These are phyloP conservation scores for Diarsia brunnea DNA, from an alignment of 2,888 invertebrate species.

Conservation along the genomic window DNA sequence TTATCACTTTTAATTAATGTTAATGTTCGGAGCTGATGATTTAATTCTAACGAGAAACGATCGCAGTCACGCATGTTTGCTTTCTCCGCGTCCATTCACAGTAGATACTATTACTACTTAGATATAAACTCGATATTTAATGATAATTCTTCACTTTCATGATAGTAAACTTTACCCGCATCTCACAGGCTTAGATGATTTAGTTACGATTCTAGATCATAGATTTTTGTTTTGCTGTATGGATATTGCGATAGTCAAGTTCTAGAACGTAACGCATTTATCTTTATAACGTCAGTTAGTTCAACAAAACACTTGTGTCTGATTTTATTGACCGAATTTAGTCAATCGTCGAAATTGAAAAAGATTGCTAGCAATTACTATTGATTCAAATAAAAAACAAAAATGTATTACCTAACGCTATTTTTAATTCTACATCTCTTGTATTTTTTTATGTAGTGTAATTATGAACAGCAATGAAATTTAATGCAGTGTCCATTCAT, in stretches of 20 bases:
- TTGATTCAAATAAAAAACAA: not conserved
- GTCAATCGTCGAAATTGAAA: slow-evolving; percentile 13
- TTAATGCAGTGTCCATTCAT: slow-evolving; percentile 2
- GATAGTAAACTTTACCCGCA: not conserved
- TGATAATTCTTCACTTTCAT: not conserved
- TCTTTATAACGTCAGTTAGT: slow-evolving; percentile 7
- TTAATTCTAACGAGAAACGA: slow-evolving; percentile 69
- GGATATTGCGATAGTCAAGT: slow-evolving; percentile 3
- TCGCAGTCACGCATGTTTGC: slow-evolving; percentile 72
- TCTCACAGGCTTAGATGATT: slow-evolving; percentile 15
- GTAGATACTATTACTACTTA: slow-evolving; percentile 4
- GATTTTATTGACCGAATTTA: slow-evolving; percentile 17
- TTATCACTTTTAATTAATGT: slow-evolving; percentile 73
- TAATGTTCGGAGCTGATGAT: slow-evolving; percentile 69
- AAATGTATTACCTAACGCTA: not conserved
- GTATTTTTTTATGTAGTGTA: not conserved
- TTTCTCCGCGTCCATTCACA: slow-evolving; percentile 61
- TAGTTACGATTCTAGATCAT: slow-evolving; percentile 3
- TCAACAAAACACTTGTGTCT: slow-evolving; percentile 25
- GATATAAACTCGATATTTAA: not conserved
- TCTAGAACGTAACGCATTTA: not conserved
- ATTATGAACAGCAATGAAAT: not conserved
- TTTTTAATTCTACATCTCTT: too few species aligned
- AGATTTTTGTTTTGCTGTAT: slow-evolving; percentile 1
- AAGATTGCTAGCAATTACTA: not conserved